Evolutionary conservation across 1,140 invertebrate species (phyloP), one percentile per base, ranked within the genome.

Genomic region (Eubasilissa regina): DNA sequence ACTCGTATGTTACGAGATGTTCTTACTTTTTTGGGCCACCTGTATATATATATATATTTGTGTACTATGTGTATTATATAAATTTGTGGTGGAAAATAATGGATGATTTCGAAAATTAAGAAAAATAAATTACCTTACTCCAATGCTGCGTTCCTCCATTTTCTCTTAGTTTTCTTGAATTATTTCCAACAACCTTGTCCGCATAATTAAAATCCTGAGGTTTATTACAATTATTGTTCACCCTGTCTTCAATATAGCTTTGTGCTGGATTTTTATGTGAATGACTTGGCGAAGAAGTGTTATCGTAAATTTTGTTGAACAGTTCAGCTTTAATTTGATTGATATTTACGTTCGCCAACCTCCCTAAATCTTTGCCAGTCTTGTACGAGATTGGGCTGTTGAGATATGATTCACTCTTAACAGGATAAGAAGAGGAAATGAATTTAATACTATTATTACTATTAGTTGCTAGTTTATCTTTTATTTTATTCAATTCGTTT

Each of bases 331-430:
- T 73, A 25, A 73, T 73, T 43, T 73, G 48, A 35, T 21, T 56
- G 13, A 73, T 55, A 25, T 73, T 73, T 13, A 73, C 70, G 55
- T 73, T 73, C 21, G 55, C 48, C 43, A 73, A 43, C 55, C 35
- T 55, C 6, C 70, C 70, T n/a, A 73, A 73, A 55, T 73, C 70
- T n/a, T 73, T 55, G 25, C 70, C 70, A n/a, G 70, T 73, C 35
- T 73, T 73, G n/a, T 73, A 73, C 9, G 70, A 13, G 55, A 48
- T 70, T 11, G 15, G 66, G 19, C 17, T 48, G 10, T 43, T 64
- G 4, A 70, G 15, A 19, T 19, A 21, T 13, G 66, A 70, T 70
- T 70, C 66, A 70, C 66, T 70, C 13, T 70, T 70, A 1, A 12
- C 21, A 17, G 66, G 66, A 70, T 48, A 19, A 19, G 48, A 70